Evolutionary conservation across 2,113 vertebrate species (phyloP), one percentile per base, ranked within the genome.

Genomic region (Columba livia): DNA sequence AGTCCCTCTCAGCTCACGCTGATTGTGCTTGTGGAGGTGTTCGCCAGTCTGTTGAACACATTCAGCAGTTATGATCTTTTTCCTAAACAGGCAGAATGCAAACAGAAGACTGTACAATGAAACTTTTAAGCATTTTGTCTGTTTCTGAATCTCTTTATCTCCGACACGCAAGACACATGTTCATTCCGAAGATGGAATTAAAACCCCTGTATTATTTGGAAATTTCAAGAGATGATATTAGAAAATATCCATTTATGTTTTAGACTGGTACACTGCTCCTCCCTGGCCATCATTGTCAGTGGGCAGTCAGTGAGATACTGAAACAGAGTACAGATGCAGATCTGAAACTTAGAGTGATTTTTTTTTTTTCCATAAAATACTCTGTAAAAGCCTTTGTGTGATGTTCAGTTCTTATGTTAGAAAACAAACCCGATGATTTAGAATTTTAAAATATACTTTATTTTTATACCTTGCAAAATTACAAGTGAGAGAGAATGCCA

Each of bases 381-480:
- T 92, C 54, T 93, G 61, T 48, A 85, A 94, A 96, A 96, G 54
- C 47, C 25, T 88, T 93, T 77, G 73, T 90, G 79, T 81, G 86
- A 58, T 95, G 75, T 80, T 89, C 78, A 91, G 53, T 28, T 83
- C 89, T 94, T 90, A 89, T 74, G 61, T 88, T 88, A 94, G 70
- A 71, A 97, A 92, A 87, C 50, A 85, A 94, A 96, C 71, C 29
- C 9, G 13, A 87, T 94, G 42, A 94, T 89, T 48, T 71, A 88
- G 60, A 77, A 89, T 94, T 93, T 96, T 94, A 96, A 96, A 92
- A 54, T 72, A 93, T 91, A 96, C 83, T 79, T 93, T 73, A 81
- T 96, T 98, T 97, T 89, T 95, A 60, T 69, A 92, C 44, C 65
- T 96, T 91, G 79, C 96, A 96, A 92, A 92, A 97, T 97, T 89